Evolutionary conservation across 2,797 vertebrate species (phyloP).

Genomic region (Chromis chromis): DNA sequence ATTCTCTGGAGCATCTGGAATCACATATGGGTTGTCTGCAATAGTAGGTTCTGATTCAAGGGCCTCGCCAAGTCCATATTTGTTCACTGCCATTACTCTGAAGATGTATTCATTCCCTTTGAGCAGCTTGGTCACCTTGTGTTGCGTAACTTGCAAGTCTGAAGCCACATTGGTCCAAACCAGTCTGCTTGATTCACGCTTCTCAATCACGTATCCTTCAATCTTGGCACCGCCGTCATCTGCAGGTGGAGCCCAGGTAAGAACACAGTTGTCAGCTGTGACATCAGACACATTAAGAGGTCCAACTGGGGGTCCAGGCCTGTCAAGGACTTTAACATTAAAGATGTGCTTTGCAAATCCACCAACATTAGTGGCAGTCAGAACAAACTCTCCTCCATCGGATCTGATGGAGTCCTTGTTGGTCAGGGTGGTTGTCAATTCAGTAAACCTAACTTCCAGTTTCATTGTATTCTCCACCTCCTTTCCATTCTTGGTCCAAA

Average conservation of each 20-base stretch:
- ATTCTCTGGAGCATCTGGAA: slow-evolving; percentile 92
- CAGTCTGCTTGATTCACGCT: slow-evolving; percentile 97
- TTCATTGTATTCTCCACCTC: slow-evolving; percentile 94
- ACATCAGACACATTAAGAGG: slow-evolving; percentile 91
- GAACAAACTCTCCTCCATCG: slow-evolving; percentile 93
- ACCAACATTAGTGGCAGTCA: slow-evolving; percentile 95
- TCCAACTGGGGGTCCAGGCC: slow-evolving; percentile 94
- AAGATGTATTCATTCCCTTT: slow-evolving; percentile 99
- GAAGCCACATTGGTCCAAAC: slow-evolving; percentile 94
- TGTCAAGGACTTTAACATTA: slow-evolving; percentile 96
- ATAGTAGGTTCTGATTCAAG: slow-evolving; percentile 92
- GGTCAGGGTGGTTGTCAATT: slow-evolving; percentile 90
- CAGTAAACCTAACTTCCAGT: slow-evolving; percentile 91
- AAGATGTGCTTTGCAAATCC: slow-evolving; percentile 98
- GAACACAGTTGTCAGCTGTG: slow-evolving; percentile 92
- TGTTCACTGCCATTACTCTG: slow-evolving; percentile 98
- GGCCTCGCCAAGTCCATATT: slow-evolving; percentile 94
- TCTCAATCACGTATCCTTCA: slow-evolving; percentile 94
- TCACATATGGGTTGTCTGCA: slow-evolving; percentile 93
- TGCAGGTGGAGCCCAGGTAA: slow-evolving; percentile 92
- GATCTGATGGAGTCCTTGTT: slow-evolving; percentile 94
- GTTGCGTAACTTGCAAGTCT: slow-evolving; percentile 89
- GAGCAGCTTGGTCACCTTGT: slow-evolving; percentile 93
- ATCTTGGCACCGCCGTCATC: slow-evolving; percentile 97
- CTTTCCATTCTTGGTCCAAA: slow-evolving; percentile 96